These are phyloP conservation scores for Aleiodes sp. DNA, from an alignment of 1,140 invertebrate species.

Conservation along the genomic window DNA sequence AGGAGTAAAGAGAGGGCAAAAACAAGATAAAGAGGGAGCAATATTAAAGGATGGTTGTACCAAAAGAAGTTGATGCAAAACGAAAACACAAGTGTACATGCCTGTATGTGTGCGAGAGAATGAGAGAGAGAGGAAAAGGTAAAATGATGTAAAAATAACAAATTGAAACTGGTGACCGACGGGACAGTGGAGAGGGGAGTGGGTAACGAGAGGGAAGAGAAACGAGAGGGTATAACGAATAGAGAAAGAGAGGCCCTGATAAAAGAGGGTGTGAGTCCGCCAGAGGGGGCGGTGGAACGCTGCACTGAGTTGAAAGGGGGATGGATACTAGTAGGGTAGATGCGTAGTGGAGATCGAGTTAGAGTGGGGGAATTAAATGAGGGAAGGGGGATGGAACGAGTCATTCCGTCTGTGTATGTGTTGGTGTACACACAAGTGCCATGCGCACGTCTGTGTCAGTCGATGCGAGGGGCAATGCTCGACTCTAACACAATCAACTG, in stretches of 20 bases:
- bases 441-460: slow-evolving; percentile 32
- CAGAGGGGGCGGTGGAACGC: slow-evolving; percentile 6
- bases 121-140: slow-evolving; percentile 37
- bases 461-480: slow-evolving; percentile 50
- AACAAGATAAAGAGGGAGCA: slow-evolving; percentile 7
- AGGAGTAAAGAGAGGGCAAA: not conserved
- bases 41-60: slow-evolving; percentile 5
- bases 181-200: slow-evolving; percentile 20
- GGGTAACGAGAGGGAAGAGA: slow-evolving; percentile 28
- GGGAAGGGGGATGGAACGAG: slow-evolving; percentile 13
- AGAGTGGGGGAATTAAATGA: not conserved
- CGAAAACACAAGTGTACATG: not conserved
- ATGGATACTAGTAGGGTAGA: slow-evolving; percentile 14
- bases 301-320: not conserved
- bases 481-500: not conserved
- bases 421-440: not conserved
- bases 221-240: too few relatives aligned
- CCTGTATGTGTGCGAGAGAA: not conserved
- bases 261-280: slow-evolving; percentile 27
- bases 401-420: not conserved
- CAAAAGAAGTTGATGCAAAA: slow-evolving; percentile 4
- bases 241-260: slow-evolving; percentile 37
- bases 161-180: slow-evolving; percentile 57
- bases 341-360: not conserved
- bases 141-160: slow-evolving; percentile 63